Conservation (phyloP, 2,113 vertebrate species). For the Calypte anna region DNA sequence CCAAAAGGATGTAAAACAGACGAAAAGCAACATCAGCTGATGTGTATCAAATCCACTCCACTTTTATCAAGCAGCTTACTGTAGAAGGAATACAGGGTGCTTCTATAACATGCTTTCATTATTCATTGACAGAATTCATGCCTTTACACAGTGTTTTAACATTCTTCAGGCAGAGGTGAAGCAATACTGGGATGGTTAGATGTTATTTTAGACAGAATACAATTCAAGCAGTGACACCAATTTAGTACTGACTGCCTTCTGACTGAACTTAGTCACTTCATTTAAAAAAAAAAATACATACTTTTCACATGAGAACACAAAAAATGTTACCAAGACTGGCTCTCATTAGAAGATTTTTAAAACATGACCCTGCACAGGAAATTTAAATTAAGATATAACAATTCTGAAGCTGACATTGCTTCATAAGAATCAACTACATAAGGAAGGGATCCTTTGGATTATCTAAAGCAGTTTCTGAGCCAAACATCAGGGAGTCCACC, state of each 20-base stretch:
- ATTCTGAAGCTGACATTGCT: not conserved
- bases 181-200: not conserved
- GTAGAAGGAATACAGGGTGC: not conserved
- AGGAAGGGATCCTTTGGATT: not conserved
- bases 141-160: not conserved
- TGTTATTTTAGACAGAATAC: not conserved
- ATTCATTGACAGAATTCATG: slow-evolving; percentile 11
- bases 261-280: slow-evolving; percentile 1
- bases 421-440: slow-evolving; percentile 12
- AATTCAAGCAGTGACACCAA: not conserved
- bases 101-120: not conserved
- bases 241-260: slow-evolving; percentile 18
- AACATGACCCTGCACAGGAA: not conserved
- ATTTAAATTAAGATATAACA: slow-evolving; percentile 51
- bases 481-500: not conserved
- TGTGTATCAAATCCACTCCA: slow-evolving; percentile 29
- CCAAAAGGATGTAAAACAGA: not conserved
- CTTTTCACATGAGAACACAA: not conserved
- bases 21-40: slow-evolving; percentile 68
- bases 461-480: not conserved
- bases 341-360: slow-evolving; percentile 20
- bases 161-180: not conserved
- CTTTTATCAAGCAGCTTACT: not conserved
- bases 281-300: not conserved
- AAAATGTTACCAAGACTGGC: not conserved